A percentile compares a stretch with the other conserved stretches of the same genome.
Conservation (phyloP, 2,888 invertebrate species). For the Balanococcus diminutus region DNA sequence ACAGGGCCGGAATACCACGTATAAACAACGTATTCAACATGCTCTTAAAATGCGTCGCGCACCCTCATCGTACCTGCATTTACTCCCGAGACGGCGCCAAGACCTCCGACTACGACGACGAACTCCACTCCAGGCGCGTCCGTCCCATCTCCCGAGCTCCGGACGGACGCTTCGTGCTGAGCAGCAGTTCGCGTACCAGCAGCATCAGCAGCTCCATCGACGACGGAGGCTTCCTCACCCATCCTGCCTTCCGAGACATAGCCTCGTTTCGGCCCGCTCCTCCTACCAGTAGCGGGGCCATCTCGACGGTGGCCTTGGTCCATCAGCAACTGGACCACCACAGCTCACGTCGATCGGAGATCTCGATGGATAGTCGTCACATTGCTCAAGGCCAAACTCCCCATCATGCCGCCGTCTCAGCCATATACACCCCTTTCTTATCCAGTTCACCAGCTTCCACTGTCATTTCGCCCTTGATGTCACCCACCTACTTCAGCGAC, state of each 20-base stretch:
- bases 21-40: constrained; percentile 66
- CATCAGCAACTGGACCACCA: neutral
- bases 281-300: constrained; percentile 58
- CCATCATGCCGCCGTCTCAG: constrained; percentile 68
- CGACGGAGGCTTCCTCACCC: constrained; percentile 82
- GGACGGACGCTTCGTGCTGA: constrained; percentile 70
- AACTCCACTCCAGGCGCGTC: constrained; percentile 7
- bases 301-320: neutral
- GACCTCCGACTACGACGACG: constrained; percentile 45
- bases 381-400: constrained; percentile 59
- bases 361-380: constrained; percentile 47
- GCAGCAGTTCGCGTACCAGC: constrained; percentile 64
- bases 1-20: constrained; percentile 95
- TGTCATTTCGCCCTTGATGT: constrained; percentile 73
- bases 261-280: constrained; percentile 56
- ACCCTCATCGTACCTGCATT: constrained; percentile 49
- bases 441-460: constrained; percentile 68
- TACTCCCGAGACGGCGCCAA: constrained; percentile 51
- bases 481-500: constrained; percentile 78
- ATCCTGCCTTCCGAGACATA: constrained; percentile 63
- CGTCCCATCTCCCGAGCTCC: constrained; percentile 71
- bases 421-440: constrained; percentile 68
- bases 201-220: constrained; percentile 73
- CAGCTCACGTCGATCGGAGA: constrained; percentile 34
- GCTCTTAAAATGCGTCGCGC: constrained; percentile 57